phyloP scores from a whole-genome alignment of 2,113 vertebrate genomes.

The Chloebia gouldiae region DNA sequence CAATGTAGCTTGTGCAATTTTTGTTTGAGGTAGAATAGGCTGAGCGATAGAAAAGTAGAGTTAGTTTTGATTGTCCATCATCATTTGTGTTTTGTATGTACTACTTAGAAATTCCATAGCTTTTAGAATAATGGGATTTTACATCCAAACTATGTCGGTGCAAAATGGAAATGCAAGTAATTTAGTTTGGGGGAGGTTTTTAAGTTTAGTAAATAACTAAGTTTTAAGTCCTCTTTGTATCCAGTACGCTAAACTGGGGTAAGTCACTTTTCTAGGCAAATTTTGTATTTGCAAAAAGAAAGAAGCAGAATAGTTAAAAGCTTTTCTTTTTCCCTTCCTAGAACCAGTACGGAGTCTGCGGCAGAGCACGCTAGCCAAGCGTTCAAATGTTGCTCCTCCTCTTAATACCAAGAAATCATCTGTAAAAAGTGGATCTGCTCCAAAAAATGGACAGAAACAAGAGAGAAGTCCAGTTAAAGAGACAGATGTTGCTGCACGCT shows the following conservation, averaged over 20 bases:
- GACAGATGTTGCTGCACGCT: slow-evolving; percentile 40
- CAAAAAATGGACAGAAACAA: slow-evolving; percentile 70
- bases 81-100: not conserved
- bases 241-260: not conserved
- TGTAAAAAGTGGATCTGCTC: slow-evolving; percentile 67
- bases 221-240: not conserved
- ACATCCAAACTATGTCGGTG: not conserved
- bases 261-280: not conserved
- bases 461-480: slow-evolving; percentile 74
- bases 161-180: not conserved
- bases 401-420: slow-evolving; percentile 66
- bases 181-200: not conserved
- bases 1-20: not conserved
- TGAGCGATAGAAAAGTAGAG: not conserved
- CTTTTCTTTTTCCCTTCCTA: slow-evolving; percentile 56
- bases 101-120: not conserved
- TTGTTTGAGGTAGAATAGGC: not conserved
- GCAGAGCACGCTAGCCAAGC: slow-evolving; percentile 78
- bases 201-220: not conserved
- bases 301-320: slow-evolving; percentile 33
- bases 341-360: slow-evolving; percentile 77
- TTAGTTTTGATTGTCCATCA: not conserved
- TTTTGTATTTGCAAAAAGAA: not conserved
- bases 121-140: not conserved
- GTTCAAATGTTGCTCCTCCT: slow-evolving; percentile 66